Evolutionary conservation across 2,797 vertebrate species (phyloP).

Genomic region (Hydrocynus forskahlii): DNA sequence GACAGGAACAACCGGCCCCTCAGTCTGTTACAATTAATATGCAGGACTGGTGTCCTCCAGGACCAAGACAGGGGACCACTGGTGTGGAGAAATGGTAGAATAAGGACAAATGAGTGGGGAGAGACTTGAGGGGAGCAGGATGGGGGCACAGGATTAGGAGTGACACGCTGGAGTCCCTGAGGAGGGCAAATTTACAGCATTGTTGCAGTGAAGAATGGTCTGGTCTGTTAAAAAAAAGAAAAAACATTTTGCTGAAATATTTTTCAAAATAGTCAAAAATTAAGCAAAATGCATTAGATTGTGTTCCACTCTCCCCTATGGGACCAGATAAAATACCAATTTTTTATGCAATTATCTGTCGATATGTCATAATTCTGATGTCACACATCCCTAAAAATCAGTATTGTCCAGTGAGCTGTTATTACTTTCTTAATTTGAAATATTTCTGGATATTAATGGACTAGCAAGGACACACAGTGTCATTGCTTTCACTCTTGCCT

Average conservation of each 20-base stretch:
- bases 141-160: slow-evolving; percentile 16
- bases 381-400: too few species aligned
- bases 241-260: too few species aligned
- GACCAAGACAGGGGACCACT: not conserved
- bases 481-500: not conserved
- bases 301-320: too few species aligned
- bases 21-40: too few species aligned
- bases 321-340: too few species aligned
- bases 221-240: not conserved
- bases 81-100: slow-evolving; percentile 4
- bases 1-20: too few species aligned
- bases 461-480: not conserved
- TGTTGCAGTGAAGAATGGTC: slow-evolving; percentile 37
- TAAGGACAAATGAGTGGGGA: slow-evolving; percentile 17
- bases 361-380: too few species aligned
- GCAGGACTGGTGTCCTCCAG: not conserved
- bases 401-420: not conserved
- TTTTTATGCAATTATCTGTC: too few species aligned
- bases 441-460: not conserved
- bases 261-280: too few species aligned
- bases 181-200: slow-evolving; percentile 35
- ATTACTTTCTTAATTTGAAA: not conserved
- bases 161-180: slow-evolving; percentile 39
- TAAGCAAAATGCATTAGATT: too few species aligned
- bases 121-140: slow-evolving; percentile 7